Percentiles rank a stretch among this genome's conserved stretches.
These are phyloP conservation scores for Norana najaformis DNA, from an alignment of 2,888 invertebrate genomes.

Conservation along the genomic window DNA sequence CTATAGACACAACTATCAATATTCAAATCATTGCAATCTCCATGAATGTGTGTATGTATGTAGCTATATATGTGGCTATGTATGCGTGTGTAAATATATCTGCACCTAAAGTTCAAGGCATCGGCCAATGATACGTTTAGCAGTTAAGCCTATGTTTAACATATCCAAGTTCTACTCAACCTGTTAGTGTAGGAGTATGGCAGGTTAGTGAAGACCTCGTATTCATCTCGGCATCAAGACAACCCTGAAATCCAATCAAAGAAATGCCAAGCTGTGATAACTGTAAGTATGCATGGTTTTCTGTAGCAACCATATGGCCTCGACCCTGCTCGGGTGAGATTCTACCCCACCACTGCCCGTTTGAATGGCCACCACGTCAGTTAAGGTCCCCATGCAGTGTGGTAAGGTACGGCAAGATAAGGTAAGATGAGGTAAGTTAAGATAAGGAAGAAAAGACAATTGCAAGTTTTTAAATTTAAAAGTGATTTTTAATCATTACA, in stretches of 20 bases:
- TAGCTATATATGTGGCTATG: too few species aligned
- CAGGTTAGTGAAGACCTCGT: neutral
- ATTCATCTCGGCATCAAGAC: conserved; percentile 38
- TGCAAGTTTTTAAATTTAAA: neutral
- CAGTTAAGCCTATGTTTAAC: neutral
- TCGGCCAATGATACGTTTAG: neutral
- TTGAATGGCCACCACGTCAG: too few species aligned
- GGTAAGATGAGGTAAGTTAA: too few species aligned
- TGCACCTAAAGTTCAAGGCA: neutral
- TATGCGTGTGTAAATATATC: too few species aligned
- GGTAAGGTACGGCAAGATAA: neutral
- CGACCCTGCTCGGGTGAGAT: too few species aligned
- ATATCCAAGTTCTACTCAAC: neutral
- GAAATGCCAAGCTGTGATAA: neutral
- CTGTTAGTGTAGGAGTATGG: neutral
- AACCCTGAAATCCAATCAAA: conserved; percentile 31
- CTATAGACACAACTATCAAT: neutral
- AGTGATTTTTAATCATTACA: neutral
- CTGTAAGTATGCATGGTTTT: too few species aligned
- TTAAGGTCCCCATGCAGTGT: too few species aligned
- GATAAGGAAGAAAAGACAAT: neutral
- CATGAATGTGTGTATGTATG: too few species aligned
- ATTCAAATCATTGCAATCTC: too few species aligned
- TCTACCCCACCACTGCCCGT: too few species aligned
- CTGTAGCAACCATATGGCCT: too few species aligned